Evolutionary conservation across 2,888 invertebrate genomes (phyloP).

Genomic region (Sesamia inferens): DNA sequence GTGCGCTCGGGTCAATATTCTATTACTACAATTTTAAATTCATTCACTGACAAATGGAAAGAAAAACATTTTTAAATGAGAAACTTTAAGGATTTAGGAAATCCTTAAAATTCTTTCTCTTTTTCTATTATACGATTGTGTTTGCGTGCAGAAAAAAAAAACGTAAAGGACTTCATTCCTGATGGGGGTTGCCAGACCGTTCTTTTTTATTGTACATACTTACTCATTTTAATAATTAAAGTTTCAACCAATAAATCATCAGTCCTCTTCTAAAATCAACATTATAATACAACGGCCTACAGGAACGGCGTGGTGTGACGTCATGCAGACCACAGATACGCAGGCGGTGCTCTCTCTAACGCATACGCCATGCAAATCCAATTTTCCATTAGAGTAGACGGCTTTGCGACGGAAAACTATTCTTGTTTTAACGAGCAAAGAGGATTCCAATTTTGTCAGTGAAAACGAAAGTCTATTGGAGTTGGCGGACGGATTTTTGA

Average conservation of each 20-base stretch:
- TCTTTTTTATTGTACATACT: too few relatives aligned
- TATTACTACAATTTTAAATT: neutral
- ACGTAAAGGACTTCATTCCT: too few relatives aligned
- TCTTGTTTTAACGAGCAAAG: conserved; percentile 34
- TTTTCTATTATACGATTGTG: too few relatives aligned
- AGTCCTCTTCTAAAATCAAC: neutral
- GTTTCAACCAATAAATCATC: neutral
- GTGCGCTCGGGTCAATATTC: too few relatives aligned
- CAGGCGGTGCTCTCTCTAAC: conserved; percentile 33
- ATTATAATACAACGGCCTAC: neutral
- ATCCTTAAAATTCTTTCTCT: too few relatives aligned
- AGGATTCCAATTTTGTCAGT: conserved; percentile 21
- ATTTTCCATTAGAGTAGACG: conserved; percentile 53
- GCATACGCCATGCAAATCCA: conserved; percentile 52
- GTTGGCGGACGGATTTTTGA: neutral
- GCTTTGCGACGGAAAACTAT: conserved; percentile 26
- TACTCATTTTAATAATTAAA: neutral
- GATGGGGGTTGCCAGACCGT: too few relatives aligned
- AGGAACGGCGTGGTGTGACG: conserved; percentile 30
- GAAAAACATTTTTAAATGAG: too few relatives aligned
- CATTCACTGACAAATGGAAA: too few relatives aligned
- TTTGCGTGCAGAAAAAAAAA: too few relatives aligned
- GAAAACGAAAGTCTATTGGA: neutral
- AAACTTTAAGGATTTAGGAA: too few relatives aligned
- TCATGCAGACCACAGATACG: conserved; percentile 30